Evolutionary conservation across 2,888 invertebrate genomes (phyloP), one percentile per base, ranked within the genome.

Genomic region (Bugula neritina): DNA sequence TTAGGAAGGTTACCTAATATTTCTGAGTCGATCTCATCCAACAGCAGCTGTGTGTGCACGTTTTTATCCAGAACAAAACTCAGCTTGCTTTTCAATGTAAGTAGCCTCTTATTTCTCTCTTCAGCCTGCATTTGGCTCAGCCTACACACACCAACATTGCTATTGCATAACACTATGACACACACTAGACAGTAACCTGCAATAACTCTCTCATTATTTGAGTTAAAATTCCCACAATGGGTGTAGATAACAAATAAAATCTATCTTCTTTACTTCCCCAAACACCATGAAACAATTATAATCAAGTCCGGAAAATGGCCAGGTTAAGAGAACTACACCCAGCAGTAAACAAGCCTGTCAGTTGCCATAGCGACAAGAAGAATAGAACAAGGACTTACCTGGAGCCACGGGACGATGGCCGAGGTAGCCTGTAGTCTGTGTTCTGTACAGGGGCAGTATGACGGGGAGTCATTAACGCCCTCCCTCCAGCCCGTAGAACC

Each of bases 401-500:
- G 27, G 63, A 29, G n/a, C 10, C 10, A 27, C 63, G 63, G 31
- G 63, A 63, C 13, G 27, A 31, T 29, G 63, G 63, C 10, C 31
- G 63, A 5, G 63, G 63, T 31, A 63, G 63, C 34, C 63, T 34
- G 63, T 63, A 25, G 17, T 63, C 63, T 63, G 31, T 25, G 31
- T 23, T 57, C 5, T 13, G 13, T 63, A 10, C 27, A 31, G 13
- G 21, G 29, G 27, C 31, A 27, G 5, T n/a, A 13, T 5, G 27
- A 31, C 63, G 63, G 34, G 63, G 27, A n/a, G 57, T 25, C 5
- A 25, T n/a, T 17, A 63, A 13, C 10, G 63, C 63, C 25, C 63
- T 21, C 1, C 63, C 63, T 31, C 63, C 63, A 31, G 63, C 63
- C n/a, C 63, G 27, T 3, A 70, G 70, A 34, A 27, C 43, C 70